Base-by-base conservation (phyloP, 2,113 vertebrate species). In the Dolichotis patagonum region DNA sequence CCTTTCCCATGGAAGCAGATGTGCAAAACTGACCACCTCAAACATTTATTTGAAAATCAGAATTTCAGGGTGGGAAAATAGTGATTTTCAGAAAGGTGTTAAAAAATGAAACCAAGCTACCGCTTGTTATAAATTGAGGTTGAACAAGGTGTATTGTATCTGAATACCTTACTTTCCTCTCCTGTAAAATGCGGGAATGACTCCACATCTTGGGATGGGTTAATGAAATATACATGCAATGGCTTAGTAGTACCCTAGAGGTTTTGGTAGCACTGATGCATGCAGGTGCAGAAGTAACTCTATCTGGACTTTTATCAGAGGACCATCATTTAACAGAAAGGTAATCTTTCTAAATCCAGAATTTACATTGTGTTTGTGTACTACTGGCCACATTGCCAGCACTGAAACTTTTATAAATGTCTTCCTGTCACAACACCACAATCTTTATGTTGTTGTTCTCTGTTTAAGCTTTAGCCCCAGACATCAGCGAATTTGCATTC, bases 401-500 rank as follows among this genome's bases (percentile, higher is more conserved):
- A 13, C 1, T 43, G 92, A 92, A 85, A 62, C 54, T 92, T 92
- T 97, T 94, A 85, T 90, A 90, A 95, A 93, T 86, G n/a, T 89
- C 71, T 97, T 78, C 88, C 60, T 84, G 88, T 93, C 77, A 86
- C 88, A 97, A 94, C 63, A 85, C n/a, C 43, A 16, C 80, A 41
- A 32, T 96, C 90, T 96, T 96, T 85, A 93, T 71, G 52, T 92
- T 56, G 35, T 60, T 52, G 78, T 32, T 20, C 43, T 93, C 67
- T 67, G 67, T 90, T 88, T 43, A 96, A 73, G 71, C 71, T 94
- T n/a, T 75, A 82, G 56, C 56, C 94, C n/a, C 92, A 96, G 88
- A 94, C 52, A 88, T 41, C 83, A 95, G 77, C 71, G 67, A 87
- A 94, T 92, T 73, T 93, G 90, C 90, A 95, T 98, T 75, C 35